These are phyloP conservation scores for Drosophila barbarae DNA, from an alignment of 2,888 invertebrate species.

Conservation along the genomic window DNA sequence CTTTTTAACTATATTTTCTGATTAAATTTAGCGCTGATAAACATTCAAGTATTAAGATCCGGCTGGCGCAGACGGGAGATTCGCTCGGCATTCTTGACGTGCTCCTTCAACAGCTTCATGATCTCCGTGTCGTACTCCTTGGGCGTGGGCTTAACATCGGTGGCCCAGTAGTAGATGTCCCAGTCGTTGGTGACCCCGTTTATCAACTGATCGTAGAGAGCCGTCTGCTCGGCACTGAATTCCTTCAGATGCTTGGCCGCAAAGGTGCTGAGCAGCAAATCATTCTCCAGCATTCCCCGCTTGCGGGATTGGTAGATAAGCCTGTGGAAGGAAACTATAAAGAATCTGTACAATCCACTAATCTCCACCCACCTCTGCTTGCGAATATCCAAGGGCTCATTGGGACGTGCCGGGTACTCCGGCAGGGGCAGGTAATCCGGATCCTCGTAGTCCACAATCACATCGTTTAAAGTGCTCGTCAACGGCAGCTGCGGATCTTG, in stretches of 20 bases:
- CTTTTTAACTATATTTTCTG: not conserved
- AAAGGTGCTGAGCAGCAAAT: conserved; percentile 93
- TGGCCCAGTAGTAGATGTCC: conserved; percentile 98
- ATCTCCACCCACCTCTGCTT: conserved; percentile 82
- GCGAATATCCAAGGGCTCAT: conserved; percentile 83
- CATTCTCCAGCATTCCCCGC: conserved; percentile 97
- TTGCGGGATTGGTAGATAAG: conserved; percentile 97
- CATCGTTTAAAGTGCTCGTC: conserved; percentile 39
- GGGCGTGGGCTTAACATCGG: conserved; percentile 89
- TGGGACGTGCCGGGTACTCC: conserved; percentile 82
- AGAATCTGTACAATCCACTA: not conserved
- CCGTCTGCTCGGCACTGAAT: conserved; percentile 86
- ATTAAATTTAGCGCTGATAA: not conserved
- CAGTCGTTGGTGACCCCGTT: conserved; percentile 97
- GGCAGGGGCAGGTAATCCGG: conserved; percentile 81
- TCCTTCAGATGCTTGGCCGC: conserved; percentile 88
- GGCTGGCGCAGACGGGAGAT: conserved; percentile 86
- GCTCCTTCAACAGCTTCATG: conserved; percentile 90
- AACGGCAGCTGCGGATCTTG: conserved; percentile 16
- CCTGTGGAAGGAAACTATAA: conserved; percentile 80
- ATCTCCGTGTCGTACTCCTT: conserved; percentile 91
- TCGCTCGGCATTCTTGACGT: conserved; percentile 88
- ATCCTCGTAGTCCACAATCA: conserved; percentile 75
- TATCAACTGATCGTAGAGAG: conserved; percentile 92
- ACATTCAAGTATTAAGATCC: conserved; percentile 76